Base-by-base conservation (phyloP, 2,888 invertebrate species). In the Alsophila aescularia region DNA sequence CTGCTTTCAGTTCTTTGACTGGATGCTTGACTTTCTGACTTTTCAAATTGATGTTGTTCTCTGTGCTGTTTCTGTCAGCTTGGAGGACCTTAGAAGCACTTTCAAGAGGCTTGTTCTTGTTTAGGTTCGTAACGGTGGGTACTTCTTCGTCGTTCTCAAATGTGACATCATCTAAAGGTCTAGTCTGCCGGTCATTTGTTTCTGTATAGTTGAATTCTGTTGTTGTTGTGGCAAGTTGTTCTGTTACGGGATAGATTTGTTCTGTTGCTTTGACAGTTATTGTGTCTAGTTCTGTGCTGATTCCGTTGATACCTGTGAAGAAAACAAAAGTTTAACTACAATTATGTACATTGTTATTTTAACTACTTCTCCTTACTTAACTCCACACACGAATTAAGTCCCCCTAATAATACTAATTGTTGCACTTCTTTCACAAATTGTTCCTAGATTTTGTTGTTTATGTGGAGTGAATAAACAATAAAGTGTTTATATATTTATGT, bases 11-110 rank as follows among this genome's bases (percentile, higher is more conserved):
- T 54, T 73, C 67, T 59, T 75, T 76, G 2, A 75, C 67, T 35
- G 71, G 63, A 44, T 81, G 74, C 21, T 69, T 74, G 0, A 60
- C 55, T 18, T 69, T 77, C 41, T 68, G 72, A 50, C 73, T 81
- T 13, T 69, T 66, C 53, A 73, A 67, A 42, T 73, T 77, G 4
- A 85, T 64, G 34, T 78, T 74, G 51, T 86, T 86, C 0, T 65
- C 58, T 18, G 81, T 73, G 10, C 70, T 67, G 32, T 79, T 83
- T 64, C 70, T 74, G 32, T 63, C 62, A 29, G 74, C 78, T 67
- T 74, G 64, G n/a, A 88, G 66, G 0, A 90, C 83, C 76, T 78
- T 88, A 0, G 90, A 89, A 24, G 89, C 89, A 45, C 88, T 90
- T 67, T 87, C 80, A 55, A 83, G 18, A 59, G 66, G 61, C 55